Evolutionary conservation across 2,113 vertebrate genomes (phyloP).

Genomic region (Gasterosteus aculeatus): DNA sequence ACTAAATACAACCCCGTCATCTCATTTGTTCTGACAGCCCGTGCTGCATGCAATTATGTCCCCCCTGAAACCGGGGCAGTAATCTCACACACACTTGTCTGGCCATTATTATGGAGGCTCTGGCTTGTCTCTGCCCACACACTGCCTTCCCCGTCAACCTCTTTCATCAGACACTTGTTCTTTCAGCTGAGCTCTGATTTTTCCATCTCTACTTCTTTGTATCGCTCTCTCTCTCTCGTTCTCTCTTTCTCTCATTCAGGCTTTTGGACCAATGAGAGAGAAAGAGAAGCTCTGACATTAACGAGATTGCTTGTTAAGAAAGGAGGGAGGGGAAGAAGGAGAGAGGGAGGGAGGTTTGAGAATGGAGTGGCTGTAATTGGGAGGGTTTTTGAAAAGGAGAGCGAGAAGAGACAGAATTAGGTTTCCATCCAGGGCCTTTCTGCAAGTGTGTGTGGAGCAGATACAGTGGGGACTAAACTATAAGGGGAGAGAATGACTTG

Average conservation of each 20-base stretch:
- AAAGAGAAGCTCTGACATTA: constrained; percentile 75
- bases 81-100: constrained; percentile 77
- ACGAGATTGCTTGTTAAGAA: constrained; percentile 82
- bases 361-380: constrained; percentile 83
- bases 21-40: constrained; percentile 67
- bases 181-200: constrained; percentile 58
- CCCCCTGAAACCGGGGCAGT: constrained; percentile 76
- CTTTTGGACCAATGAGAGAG: no score
- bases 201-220: constrained; percentile 54
- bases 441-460: constrained; percentile 35
- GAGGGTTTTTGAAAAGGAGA: constrained; percentile 79
- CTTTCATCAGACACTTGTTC: constrained; percentile 57
- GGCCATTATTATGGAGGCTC: constrained; percentile 66
- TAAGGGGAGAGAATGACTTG: constrained; percentile 69
- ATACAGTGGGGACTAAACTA: constrained; percentile 58
- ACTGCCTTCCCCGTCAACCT: constrained; percentile 37
- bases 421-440: constrained; percentile 73
- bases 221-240: constrained; percentile 27
- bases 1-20: constrained; percentile 73
- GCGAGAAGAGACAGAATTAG: constrained; percentile 80
- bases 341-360: constrained; percentile 57
- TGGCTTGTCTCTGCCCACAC: constrained; percentile 51
- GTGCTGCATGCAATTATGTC: constrained; percentile 78
- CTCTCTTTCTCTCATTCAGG: constrained; percentile 49
- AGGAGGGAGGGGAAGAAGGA: constrained; percentile 52